Conservation (phyloP, 2,797 vertebrate species). For the Malacoraja senta region DNA sequence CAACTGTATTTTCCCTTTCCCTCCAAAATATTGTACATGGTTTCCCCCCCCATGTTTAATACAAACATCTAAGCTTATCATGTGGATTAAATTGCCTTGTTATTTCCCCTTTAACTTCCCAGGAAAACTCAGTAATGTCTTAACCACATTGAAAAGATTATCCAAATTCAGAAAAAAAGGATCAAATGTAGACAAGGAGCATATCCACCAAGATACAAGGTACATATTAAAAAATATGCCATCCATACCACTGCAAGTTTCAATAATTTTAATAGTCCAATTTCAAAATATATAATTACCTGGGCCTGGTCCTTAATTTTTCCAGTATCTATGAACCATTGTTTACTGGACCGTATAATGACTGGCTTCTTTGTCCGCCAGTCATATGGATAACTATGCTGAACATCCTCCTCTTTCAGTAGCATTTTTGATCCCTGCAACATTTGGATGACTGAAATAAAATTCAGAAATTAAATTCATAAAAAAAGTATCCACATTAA, state of each 20-base stretch:
- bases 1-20: neutral
- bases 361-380: slow-evolving; percentile 91
- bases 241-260: neutral
- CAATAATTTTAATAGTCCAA: neutral
- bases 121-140: neutral
- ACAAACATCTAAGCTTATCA: no score
- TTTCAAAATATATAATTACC: slow-evolving; percentile 53
- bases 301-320: slow-evolving; percentile 80
- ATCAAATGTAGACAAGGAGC: neutral
- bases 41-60: neutral
- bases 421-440: slow-evolving; percentile 68
- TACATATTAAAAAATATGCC: neutral
- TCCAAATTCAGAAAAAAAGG: neutral
- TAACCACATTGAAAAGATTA: neutral
- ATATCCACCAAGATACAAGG: neutral
- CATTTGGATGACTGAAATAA: slow-evolving; percentile 76
- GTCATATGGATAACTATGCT: slow-evolving; percentile 91
- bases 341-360: slow-evolving; percentile 84
- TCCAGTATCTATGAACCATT: slow-evolving; percentile 88
- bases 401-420: slow-evolving; percentile 72
- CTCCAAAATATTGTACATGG: neutral
- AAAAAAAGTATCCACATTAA: neutral
- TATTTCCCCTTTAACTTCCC: no score
- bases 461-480: neutral
- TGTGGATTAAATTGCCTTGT: no score